phyloP scores from a whole-genome alignment of 1,140 invertebrate genomes.

The Capitella teleta region DNA sequence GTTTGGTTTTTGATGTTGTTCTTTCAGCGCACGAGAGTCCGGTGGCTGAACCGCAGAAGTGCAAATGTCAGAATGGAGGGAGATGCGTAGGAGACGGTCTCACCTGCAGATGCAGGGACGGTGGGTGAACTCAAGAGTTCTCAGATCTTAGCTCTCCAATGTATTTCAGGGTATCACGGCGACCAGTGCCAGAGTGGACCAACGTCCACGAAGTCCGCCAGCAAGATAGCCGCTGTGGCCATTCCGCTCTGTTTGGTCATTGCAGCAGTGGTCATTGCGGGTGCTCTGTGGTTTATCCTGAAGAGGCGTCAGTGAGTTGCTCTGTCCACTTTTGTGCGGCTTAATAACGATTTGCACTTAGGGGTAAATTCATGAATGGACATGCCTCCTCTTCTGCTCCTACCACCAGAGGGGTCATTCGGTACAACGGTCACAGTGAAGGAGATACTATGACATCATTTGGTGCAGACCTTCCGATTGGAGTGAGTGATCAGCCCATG shows the following conservation, averaged over 20 bases:
- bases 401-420: no score
- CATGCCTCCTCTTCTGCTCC: no score
- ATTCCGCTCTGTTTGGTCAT: conserved; percentile 70
- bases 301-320: no score
- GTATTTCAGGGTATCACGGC: not conserved
- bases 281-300: no score
- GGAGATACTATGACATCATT: no score
- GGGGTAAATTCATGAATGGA: no score
- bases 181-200: not conserved
- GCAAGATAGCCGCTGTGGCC: conserved; percentile 61
- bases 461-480: no score
- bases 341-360: no score
- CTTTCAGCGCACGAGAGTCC: conserved; percentile 56
- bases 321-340: no score
- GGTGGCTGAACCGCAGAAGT: conserved; percentile 63
- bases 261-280: conserved; percentile 57
- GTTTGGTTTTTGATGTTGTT: conserved; percentile 4
- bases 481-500: no score
- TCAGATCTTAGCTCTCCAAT: not conserved
- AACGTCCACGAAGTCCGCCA: no score
- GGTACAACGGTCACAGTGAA: no score
- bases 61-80: conserved; percentile 79
- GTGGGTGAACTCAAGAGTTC: conserved; percentile 12
- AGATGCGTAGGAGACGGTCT: conserved; percentile 51
- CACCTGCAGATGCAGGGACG: conserved; percentile 23